Base-by-base conservation (phyloP, 1,140 invertebrate genomes). In the Euglossa dilemma region DNA sequence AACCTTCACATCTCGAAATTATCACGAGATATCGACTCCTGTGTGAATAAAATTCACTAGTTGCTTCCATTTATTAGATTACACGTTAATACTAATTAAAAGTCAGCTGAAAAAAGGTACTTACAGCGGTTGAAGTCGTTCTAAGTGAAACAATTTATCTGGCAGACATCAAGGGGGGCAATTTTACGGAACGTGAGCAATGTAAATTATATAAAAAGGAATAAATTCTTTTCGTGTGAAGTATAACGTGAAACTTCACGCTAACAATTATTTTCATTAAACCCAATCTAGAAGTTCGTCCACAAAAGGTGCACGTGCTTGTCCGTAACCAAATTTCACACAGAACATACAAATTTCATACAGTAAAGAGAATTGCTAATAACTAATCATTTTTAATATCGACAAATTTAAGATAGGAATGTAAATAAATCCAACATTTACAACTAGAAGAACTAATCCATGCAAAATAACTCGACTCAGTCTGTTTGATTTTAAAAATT, bases 121-220 rank as follows among this genome's bases (percentile, higher is more conserved):
- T 61, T n/a, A 6, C 64, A n/a, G 1, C 64, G 64, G 64, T 43
- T 66, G 23, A 47, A 66, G 20, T n/a, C 64, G 64, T 45, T 45
- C 45, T 66, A 66, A 23, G 36, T 45, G 64, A n/a, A 45, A 45
- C 64, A 66, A n/a, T 66, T 66, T 66, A 45, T 66, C 11, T 45
- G 6, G 20, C 36, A 45, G 36, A 20, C 43, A 66, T 66, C 64
- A n/a, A 66, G 45, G 64, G 64, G 16, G 23, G 43, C 36, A 45
- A 66, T 66, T 66, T 45, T 45, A 47, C 64, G 64, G 64, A 45
- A 47, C 64, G 36, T 45, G 43, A n/a, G 64, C 64, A 47, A 66
- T 66, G 43, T 45, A 45, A 66, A 66, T 66, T 66, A 66, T n/a
- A 66, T 11, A 9, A n/a, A 45, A 66, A 66, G 3, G 20, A 45